Base-by-base conservation (phyloP, 2,797 vertebrate species). In the Gastrophryne carolinensis region DNA sequence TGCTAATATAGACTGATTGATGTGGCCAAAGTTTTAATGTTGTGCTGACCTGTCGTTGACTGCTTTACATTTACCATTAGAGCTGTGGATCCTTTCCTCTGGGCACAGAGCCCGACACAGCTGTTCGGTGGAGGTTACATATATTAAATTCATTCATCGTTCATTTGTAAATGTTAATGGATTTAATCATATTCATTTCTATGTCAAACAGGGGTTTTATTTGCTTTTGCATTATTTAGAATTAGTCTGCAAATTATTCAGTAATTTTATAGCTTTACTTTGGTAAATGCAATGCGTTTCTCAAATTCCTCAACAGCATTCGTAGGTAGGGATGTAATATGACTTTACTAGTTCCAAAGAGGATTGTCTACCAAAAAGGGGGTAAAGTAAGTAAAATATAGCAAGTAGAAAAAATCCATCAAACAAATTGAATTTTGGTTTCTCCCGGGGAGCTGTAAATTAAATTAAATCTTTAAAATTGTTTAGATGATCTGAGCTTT, bases 31-130 rank as follows among this genome's bases (percentile, higher is more conserved):
- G 62, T 10, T 69, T 65, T 9, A 5, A 10, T 29, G 23, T 53
- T 35, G 32, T n/a, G 23, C 35, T 54, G 49, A 73, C 70, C 49
- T 63, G 27, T 63, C 62, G 54, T 64, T 63, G 69, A 72, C 29
- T 62, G 50, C 35, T 19, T 52, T 52, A 23, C n/a, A 58, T 49
- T 60, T 41, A 57, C 21, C 27, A 24, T 37, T 50, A 13, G 41
- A 30, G 24, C 37, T 62, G 15, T 24, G 44, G 32, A 47, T 37
- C 39, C 15, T 15, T 50, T 26, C 26, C 35, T 11, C 11, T 56
- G 54, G 52, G 66, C 35, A 30, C n/a, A 41, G 29, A 62, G 41
- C 23, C 30, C 19, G 13, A 52, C 8, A 15, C 57, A 52, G 44
- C 44, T 62, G 57, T 27, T 50, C 29, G 61, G 17, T 17, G 39